Conservation (phyloP, 2,113 vertebrate species). For the Paradoxurus hermaphroditus region DNA sequence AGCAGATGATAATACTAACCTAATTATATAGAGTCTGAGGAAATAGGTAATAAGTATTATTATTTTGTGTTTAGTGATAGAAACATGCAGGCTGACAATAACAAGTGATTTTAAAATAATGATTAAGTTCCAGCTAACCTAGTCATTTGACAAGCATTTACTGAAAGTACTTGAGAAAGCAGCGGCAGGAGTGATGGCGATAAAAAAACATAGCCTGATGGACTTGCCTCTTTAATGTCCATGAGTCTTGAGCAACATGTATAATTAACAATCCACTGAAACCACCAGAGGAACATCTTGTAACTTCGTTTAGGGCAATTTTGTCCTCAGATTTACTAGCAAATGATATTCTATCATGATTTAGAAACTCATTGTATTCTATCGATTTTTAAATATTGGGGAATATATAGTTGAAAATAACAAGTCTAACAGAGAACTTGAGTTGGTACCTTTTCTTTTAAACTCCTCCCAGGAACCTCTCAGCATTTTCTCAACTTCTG, state of each 20-base stretch:
- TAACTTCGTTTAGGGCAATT: constrained; percentile 15
- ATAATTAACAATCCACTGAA: constrained; percentile 27
- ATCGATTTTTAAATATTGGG: background rate
- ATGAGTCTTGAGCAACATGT: background rate
- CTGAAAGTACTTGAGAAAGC: constrained; percentile 31
- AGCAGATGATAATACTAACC: background rate
- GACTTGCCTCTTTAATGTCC: background rate
- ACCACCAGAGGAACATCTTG: constrained; percentile 8
- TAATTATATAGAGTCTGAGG: constrained; percentile 37
- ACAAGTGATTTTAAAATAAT: constrained; percentile 36
- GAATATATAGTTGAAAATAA: background rate
- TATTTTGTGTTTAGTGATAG: constrained; percentile 17
- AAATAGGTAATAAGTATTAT: constrained; percentile 37
- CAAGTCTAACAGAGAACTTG: background rate
- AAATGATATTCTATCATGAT: constrained; percentile 9
- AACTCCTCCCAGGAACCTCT: background rate
- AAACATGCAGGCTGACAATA: constrained; percentile 21
- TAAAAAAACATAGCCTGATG: background rate
- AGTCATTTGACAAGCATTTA: constrained; percentile 24
- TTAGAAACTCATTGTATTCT: constrained; percentile 8
- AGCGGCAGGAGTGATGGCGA: background rate
- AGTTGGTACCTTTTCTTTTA: background rate
- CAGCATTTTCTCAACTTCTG: background rate
- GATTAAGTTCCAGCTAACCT: constrained; percentile 21
- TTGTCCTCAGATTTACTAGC: constrained; percentile 29